Conservation (phyloP, 2,797 vertebrate genomes). For the Chaunax sp. region DNA sequence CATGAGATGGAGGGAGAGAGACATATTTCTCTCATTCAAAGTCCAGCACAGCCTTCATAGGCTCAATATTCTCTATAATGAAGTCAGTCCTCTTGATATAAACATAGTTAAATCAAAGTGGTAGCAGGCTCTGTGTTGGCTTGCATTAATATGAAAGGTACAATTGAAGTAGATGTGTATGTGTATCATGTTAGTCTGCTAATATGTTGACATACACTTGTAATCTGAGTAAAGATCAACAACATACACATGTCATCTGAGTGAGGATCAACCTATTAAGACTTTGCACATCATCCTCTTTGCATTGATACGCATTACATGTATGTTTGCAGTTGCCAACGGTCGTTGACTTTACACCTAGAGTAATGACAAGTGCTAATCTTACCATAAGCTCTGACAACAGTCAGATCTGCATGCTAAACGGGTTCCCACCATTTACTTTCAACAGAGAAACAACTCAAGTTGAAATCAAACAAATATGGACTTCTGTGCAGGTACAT, state of each 20-base stretch:
- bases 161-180: slow-evolving; percentile 2
- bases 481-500: neutral
- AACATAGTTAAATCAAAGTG: neutral
- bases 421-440: neutral
- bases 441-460: too few species aligned
- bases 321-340: neutral
- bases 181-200: neutral
- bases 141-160: slow-evolving; percentile 24
- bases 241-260: neutral
- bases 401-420: neutral
- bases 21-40: slow-evolving; percentile 15
- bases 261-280: slow-evolving; percentile 9
- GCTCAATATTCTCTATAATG: neutral
- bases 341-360: neutral
- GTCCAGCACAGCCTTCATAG: slow-evolving; percentile 8
- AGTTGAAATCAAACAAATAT: slow-evolving; percentile 3
- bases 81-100: neutral
- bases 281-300: slow-evolving; percentile 17
- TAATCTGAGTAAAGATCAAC: too few species aligned
- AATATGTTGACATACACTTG: slow-evolving; percentile 33
- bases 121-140: neutral
- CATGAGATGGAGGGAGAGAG: slow-evolving; percentile 24
- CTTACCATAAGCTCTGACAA: neutral
- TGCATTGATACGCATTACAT: neutral
- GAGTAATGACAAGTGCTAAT: neutral